Evolutionary conservation across 2,888 invertebrate genomes (phyloP).

Genomic region (Pachliopta kotzebuea): DNA sequence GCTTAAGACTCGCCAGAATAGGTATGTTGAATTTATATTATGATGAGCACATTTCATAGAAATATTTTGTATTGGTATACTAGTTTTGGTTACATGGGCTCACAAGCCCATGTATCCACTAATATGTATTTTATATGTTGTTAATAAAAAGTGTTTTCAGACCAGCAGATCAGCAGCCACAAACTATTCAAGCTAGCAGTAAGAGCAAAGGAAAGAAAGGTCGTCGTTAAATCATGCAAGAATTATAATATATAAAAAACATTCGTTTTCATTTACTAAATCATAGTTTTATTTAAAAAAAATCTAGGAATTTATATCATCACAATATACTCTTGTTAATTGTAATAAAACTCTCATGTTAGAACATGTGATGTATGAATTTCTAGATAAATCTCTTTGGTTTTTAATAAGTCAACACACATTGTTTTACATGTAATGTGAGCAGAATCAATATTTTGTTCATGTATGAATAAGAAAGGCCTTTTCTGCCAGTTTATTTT

Average conservation of each 20-base stretch:
- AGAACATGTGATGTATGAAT: too few species aligned
- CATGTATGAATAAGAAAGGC: constrained; percentile 53
- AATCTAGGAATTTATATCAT: too few species aligned
- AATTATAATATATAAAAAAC: too few species aligned
- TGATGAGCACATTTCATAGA: neutral
- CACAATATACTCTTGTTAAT: too few species aligned
- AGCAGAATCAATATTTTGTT: neutral
- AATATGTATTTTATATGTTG: too few species aligned
- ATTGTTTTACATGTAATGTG: too few species aligned
- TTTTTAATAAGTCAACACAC: too few species aligned
- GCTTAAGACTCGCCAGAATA: constrained; percentile 88
- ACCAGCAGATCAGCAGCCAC: constrained; percentile 71
- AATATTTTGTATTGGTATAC: neutral
- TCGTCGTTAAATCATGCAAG: constrained; percentile 44
- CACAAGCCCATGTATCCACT: too few species aligned
- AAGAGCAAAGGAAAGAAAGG: constrained; percentile 76
- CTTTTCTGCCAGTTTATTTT: constrained; percentile 61
- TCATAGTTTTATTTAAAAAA: too few species aligned
- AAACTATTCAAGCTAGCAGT: constrained; percentile 55
- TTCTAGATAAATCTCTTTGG: too few species aligned
- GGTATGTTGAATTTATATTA: constrained; percentile 43
- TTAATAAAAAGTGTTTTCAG: too few species aligned
- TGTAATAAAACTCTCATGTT: too few species aligned
- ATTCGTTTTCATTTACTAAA: neutral
- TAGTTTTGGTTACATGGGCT: neutral